Base-by-base conservation (phyloP, 2,797 vertebrate species). In the Danio kyathit region DNA sequence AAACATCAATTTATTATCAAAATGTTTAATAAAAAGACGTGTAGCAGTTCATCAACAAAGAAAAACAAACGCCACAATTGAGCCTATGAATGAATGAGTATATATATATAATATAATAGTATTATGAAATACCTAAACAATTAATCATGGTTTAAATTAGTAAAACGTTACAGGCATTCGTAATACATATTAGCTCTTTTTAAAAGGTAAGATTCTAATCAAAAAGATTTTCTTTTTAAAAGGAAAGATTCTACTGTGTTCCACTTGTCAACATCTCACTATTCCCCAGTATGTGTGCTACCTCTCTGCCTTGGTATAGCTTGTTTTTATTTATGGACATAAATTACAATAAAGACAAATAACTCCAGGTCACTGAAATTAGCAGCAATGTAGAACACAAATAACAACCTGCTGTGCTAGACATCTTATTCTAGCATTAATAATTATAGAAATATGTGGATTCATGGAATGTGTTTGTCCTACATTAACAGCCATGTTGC, bases 391-490 rank as follows among this genome's bases (percentile, higher is more conserved):
- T 17, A 51, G 8, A 67, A 60, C 76, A 60, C 76, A 69, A 69
- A 59, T 59, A 60, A 78, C 54, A 49, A 59, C 52, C 21, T 7
- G 43, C 64, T 17, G 52, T 29, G 75, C 52, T 17, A 48, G 75
- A 67, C 67, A 69, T 78, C 54, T 21, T 60, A 60, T 69, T 69
- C 44, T 16, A 51, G 43, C 44, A 40, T 48, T 41, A 29, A 59
- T 49, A 48, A 69, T 69, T 69, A 60, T 70, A 65, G 54, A 70
- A 78, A 69, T 60, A 60, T 78, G 54, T 70, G 43, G 43, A 60
- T 54, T 60, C 43, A 17, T 40, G 52, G 52, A 59, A 69, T 78
- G 54, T 49, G 76, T 59, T 78, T 59, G 76, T 78, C 66, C 64
- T 49, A 49, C 44, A 69, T 78, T 78, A 67, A 78, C 76, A 49